Conservation (phyloP, 2,797 vertebrate genomes). For the Liparis tanakae region DNA sequence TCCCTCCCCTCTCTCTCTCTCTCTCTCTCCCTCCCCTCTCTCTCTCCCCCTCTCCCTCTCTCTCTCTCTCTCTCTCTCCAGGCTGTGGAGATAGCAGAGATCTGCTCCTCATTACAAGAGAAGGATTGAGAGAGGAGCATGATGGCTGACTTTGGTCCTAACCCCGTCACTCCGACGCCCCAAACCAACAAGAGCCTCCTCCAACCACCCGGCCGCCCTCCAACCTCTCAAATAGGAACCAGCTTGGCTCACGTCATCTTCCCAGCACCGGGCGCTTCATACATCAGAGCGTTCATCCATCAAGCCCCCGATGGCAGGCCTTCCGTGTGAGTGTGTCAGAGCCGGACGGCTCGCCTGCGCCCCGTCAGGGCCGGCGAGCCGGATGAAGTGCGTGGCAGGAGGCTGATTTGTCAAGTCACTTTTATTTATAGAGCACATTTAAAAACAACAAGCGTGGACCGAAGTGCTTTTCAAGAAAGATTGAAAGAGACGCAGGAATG, state of each 20-base stretch:
- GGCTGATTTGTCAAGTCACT: constrained; percentile 36
- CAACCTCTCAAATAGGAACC: constrained; percentile 70
- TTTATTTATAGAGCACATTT: not conserved
- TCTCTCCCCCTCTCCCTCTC: too few relatives aligned
- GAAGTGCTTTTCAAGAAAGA: not conserved
- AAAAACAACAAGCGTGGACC: not conserved
- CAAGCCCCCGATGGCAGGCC: constrained; percentile 59
- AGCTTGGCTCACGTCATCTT: constrained; percentile 65
- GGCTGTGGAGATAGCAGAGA: constrained; percentile 47
- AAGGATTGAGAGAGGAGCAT: constrained; percentile 61
- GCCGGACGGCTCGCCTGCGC: constrained; percentile 53
- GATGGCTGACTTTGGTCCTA: constrained; percentile 71
- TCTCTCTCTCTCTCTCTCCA: constrained; percentile 29
- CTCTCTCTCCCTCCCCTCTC: not conserved
- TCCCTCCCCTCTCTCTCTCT: too few relatives aligned
- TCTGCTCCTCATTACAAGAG: constrained; percentile 73
- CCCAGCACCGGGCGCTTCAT: constrained; percentile 62
- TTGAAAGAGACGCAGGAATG: not conserved
- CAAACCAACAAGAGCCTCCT: constrained; percentile 56
- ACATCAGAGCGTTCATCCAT: constrained; percentile 69
- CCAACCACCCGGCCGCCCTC: constrained; percentile 53
- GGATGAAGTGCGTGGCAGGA: constrained; percentile 55
- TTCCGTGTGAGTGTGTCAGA: constrained; percentile 55
- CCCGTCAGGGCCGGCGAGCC: constrained; percentile 47
- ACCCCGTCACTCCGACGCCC: constrained; percentile 68